Evolutionary conservation across 2,113 vertebrate species (phyloP).

Genomic region (Phalacrocorax carbo): DNA sequence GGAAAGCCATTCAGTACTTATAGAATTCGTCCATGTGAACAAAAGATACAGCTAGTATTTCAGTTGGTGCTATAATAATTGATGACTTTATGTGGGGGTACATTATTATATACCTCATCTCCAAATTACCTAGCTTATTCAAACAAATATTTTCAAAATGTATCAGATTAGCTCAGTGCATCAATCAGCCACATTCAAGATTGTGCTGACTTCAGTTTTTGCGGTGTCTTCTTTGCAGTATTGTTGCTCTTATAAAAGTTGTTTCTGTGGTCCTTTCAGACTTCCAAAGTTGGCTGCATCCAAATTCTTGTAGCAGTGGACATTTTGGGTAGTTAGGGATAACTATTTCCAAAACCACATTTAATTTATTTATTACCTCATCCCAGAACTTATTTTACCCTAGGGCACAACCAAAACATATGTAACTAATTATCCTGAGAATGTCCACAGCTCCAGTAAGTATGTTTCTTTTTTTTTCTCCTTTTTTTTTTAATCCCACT

Average conservation of each 20-base stretch:
- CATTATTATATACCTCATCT: not conserved
- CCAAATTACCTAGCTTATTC: constrained; percentile 31
- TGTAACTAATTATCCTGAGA: constrained; percentile 68
- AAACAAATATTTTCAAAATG: constrained; percentile 20
- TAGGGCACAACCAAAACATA: constrained; percentile 65
- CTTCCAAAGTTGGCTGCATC: constrained; percentile 16
- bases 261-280: constrained; percentile 35
- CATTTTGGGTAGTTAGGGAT: constrained; percentile 55
- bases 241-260: constrained; percentile 31
- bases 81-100: not conserved
- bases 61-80: not conserved
- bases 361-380: constrained; percentile 73
- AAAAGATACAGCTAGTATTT: not conserved
- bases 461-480: not conserved
- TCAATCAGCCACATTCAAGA: constrained; percentile 31
- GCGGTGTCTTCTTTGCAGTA: constrained; percentile 19
- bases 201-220: constrained; percentile 39
- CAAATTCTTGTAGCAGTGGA: constrained; percentile 53
- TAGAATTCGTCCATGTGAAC: not conserved
- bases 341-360: constrained; percentile 67
- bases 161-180: not conserved
- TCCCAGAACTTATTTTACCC: constrained; percentile 64
- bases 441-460: constrained; percentile 57
- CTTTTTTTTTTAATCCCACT: not conserved
- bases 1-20: not conserved